phyloP scores from a whole-genome alignment of 2,888 invertebrate genomes.

The Mythimna albipuncta region DNA sequence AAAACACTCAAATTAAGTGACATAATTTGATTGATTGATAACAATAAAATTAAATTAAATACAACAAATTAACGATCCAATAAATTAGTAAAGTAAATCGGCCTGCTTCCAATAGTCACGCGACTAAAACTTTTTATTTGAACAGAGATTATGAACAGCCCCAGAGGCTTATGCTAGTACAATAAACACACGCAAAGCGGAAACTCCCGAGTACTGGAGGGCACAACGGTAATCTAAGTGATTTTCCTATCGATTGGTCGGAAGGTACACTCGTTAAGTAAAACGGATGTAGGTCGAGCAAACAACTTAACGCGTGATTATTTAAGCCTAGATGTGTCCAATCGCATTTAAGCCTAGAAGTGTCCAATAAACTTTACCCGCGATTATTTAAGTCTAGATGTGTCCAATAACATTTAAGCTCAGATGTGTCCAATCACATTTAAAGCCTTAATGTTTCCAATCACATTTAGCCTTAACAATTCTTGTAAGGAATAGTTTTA shows the following conservation, averaged over 20 bases:
- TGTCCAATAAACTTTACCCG: conserved; percentile 60
- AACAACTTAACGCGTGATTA: conserved; percentile 68
- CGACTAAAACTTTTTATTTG: conserved; percentile 68
- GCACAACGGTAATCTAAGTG: conserved; percentile 66
- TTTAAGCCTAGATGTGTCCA: conserved; percentile 68
- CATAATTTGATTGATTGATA: conserved; percentile 62
- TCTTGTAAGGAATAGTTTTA: conserved; percentile 43
- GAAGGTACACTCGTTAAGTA: conserved; percentile 73
- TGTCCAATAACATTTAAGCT: conserved; percentile 49
- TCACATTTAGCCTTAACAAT: conserved; percentile 50
- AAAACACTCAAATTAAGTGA: conserved; percentile 42
- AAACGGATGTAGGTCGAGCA: conserved; percentile 75
- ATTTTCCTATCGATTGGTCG: conserved; percentile 79
- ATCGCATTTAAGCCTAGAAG: conserved; percentile 61
- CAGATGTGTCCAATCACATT: conserved; percentile 62
- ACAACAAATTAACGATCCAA: conserved; percentile 62
- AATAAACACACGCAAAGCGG: conserved; percentile 68
- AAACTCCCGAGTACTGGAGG: conserved; percentile 56
- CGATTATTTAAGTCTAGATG: conserved; percentile 70
- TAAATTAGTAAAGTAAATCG: conserved; percentile 62
- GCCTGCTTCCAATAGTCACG: conserved; percentile 60
- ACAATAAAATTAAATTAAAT: conserved; percentile 59
- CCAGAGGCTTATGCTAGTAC: conserved; percentile 67
- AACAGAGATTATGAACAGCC: conserved; percentile 67
- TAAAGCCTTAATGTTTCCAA: conserved; percentile 62